Evolutionary conservation across 2,113 vertebrate genomes (phyloP).

Genomic region (Montifringilla adamsi): DNA sequence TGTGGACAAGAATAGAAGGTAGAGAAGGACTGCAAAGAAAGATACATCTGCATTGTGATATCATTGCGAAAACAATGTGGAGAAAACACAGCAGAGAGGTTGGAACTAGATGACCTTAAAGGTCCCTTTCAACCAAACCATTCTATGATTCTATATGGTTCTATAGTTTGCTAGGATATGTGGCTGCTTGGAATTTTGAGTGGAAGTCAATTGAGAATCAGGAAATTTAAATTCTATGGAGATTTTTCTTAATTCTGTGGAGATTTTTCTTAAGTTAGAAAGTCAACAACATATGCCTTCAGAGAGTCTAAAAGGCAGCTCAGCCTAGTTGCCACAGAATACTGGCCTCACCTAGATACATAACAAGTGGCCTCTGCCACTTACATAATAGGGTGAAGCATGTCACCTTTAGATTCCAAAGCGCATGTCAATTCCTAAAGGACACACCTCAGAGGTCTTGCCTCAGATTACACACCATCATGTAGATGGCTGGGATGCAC

Average conservation of each 20-base stretch:
- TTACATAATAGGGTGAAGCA: fast-evolving
- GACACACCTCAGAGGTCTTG: neutral
- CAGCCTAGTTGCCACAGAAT: neutral
- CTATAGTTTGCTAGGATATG: neutral
- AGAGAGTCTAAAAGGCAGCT: neutral
- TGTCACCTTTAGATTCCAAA: neutral
- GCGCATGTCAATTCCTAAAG: neutral
- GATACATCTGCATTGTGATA: neutral
- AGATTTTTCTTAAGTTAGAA: neutral
- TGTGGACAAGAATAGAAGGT: neutral
- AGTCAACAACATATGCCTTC: neutral
- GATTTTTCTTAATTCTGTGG: neutral
- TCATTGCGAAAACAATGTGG: neutral
- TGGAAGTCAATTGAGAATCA: neutral
- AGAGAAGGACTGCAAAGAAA: neutral
- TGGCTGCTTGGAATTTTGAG: neutral
- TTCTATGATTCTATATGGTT: neutral
- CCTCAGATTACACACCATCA: neutral
- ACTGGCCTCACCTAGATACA: neutral
- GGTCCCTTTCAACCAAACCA: neutral
- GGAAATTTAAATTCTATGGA: neutral
- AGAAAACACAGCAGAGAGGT: fast-evolving
- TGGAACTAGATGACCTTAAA: neutral
- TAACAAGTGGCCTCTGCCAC: neutral
- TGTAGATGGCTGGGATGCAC: neutral